Evolutionary conservation across 2,113 vertebrate species (phyloP).

Genomic region (Geococcyx californianus): DNA sequence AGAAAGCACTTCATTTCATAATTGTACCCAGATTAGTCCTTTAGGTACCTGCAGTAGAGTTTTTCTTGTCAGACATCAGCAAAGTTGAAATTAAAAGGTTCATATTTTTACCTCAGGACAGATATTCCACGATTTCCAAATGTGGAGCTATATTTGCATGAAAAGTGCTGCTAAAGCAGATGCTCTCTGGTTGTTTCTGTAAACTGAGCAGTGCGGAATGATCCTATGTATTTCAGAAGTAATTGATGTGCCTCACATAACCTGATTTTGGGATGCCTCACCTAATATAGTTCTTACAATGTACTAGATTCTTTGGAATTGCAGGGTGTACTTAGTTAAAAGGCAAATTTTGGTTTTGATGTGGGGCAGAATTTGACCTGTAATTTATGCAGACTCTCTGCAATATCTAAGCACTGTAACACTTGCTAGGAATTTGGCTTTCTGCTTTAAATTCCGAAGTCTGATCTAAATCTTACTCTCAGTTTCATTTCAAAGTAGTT

Average conservation of each 20-base stretch:
- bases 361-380: neutral
- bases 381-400: neutral
- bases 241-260: neutral
- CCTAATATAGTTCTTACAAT: neutral
- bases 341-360: neutral
- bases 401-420: neutral
- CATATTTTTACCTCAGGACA: neutral
- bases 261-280: neutral
- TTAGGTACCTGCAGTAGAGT: neutral
- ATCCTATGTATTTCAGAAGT: neutral
- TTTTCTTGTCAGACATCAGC: neutral
- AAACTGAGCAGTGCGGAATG: neutral
- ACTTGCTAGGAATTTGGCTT: neutral
- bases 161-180: neutral
- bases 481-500: constrained; percentile 10
- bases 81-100: neutral
- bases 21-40: neutral
- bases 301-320: neutral
- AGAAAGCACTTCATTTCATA: neutral
- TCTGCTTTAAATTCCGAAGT: neutral
- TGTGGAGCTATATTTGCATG: neutral
- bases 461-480: neutral
- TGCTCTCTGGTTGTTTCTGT: neutral
- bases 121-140: neutral
- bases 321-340: neutral